Evolutionary conservation across 2,113 vertebrate species (phyloP), one percentile per base, ranked within the genome.

Genomic region (Cyprinodon variegatus): DNA sequence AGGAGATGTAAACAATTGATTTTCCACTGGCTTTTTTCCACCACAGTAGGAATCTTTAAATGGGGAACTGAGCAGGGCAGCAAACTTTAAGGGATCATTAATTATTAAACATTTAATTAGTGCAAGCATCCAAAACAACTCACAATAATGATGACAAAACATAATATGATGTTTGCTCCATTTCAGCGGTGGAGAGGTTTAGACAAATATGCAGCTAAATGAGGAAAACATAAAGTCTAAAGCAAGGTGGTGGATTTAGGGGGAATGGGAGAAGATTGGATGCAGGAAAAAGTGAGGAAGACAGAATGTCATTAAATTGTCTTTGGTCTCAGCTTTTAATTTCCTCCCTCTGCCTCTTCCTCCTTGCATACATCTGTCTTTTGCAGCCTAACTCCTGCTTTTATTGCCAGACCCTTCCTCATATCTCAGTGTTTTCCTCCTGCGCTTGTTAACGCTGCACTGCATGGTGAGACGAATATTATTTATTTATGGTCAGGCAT

Each of bases 401-500:
- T 20, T 41, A 62, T 70, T 67, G 66, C 20, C 43, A 72, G 70
- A 70, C 70, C 76, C 72, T 67, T 72, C 46, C 72, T 61, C 0
- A 70, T 79, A 80, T 89, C 75, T 77, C 75, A 3, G 45, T 68
- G 73, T 83, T 83, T 89, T 83, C 76, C 80, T 75, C 65, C 62
- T 67, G 78, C 72, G 45, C 77, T 76, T 68, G 72, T 72, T 83
- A 79, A 82, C 78, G 82, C 85, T 61, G 77, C 40, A 22, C 70
- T 84, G 74, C 81, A 75, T 72, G 79, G 81, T 45, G 70, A 84
- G 86, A 79, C 74, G 78, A 85, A 45, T 80, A 83, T 92, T 85
- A 94, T 86, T 89, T 90, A 91, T 92, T 90, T 87, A 90, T 86
- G 86, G 83, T 46, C 77, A 62, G 84, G 83, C 84, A 88, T 89